These are phyloP conservation scores for Byasa hedistus DNA, from an alignment of 2,888 invertebrate species.

Conservation along the genomic window DNA sequence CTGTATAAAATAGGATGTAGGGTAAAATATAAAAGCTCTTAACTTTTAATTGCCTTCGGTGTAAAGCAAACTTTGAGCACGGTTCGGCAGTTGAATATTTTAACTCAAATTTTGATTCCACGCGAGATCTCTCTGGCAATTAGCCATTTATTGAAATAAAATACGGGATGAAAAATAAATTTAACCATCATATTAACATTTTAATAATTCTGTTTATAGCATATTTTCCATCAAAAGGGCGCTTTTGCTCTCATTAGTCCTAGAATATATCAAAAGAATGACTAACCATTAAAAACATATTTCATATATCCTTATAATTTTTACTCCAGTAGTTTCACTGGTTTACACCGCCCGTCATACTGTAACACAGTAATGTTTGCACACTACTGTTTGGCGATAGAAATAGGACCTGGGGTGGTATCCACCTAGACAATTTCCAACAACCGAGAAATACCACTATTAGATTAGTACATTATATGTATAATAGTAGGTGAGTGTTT, in stretches of 20 bases:
- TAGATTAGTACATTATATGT: too few species aligned
- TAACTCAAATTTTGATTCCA: conserved; percentile 6
- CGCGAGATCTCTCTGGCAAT: not conserved
- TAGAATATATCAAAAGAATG: too few species aligned
- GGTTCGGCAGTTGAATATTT: conserved; percentile 19
- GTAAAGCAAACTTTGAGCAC: conserved; percentile 8
- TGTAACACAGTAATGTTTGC: too few species aligned
- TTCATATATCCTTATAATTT: too few species aligned
- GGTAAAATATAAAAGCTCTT: conserved; percentile 4
- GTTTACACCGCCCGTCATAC: too few species aligned
- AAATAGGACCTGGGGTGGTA: too few species aligned
- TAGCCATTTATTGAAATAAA: conserved; percentile 1
- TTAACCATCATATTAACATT: not conserved
- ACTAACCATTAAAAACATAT: too few species aligned
- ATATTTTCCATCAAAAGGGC: not conserved
- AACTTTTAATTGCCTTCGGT: conserved; percentile 21
- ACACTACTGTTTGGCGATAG: too few species aligned
- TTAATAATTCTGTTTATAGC: not conserved
- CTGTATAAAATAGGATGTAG: not conserved
- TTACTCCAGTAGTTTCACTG: too few species aligned
- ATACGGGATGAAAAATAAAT: not conserved
- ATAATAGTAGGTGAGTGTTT: not conserved
- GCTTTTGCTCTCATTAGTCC: too few species aligned
- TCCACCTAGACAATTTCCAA: too few species aligned
- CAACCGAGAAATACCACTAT: too few species aligned